Evolutionary conservation across 2,113 vertebrate species (phyloP).

Genomic region (Grallaria varia): DNA sequence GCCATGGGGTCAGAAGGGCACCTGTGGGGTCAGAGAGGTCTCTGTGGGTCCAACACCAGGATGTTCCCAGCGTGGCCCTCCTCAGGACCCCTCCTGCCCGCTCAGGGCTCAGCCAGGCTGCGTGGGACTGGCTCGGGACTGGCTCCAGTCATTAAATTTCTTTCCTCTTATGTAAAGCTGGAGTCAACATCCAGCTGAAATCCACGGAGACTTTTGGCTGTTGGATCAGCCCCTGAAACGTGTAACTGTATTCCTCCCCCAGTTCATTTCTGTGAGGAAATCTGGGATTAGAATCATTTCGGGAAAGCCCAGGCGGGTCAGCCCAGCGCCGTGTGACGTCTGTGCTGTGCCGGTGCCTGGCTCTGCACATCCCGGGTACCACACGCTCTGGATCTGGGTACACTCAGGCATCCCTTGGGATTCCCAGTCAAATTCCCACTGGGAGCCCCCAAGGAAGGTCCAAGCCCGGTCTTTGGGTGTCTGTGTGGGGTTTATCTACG

Average conservation of each 20-base stretch:
- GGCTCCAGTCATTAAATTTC: neutral
- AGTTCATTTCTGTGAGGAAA: neutral
- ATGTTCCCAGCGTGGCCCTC: neutral
- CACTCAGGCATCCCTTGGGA: neutral
- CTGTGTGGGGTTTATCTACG: fast-evolving
- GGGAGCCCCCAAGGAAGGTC: neutral
- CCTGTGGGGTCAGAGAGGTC: neutral
- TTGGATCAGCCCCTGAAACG: neutral
- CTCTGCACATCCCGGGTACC: fast-evolving
- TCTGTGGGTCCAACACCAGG: neutral
- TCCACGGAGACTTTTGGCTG: neutral
- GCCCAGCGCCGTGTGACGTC: neutral
- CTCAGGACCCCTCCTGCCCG: neutral
- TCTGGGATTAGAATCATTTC: neutral
- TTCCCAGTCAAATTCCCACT: neutral
- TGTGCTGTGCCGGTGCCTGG: neutral
- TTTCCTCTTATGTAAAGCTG: neutral
- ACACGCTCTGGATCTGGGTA: fast-evolving
- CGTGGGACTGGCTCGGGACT: neutral
- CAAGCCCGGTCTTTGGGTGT: fast-evolving
- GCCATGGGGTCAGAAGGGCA: neutral
- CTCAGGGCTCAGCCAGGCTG: neutral
- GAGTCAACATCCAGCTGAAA: neutral
- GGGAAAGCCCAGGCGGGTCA: neutral
- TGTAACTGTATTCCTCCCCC: neutral